Conservation (phyloP, 2,113 vertebrate genomes). For the Capreolus pygargus region DNA sequence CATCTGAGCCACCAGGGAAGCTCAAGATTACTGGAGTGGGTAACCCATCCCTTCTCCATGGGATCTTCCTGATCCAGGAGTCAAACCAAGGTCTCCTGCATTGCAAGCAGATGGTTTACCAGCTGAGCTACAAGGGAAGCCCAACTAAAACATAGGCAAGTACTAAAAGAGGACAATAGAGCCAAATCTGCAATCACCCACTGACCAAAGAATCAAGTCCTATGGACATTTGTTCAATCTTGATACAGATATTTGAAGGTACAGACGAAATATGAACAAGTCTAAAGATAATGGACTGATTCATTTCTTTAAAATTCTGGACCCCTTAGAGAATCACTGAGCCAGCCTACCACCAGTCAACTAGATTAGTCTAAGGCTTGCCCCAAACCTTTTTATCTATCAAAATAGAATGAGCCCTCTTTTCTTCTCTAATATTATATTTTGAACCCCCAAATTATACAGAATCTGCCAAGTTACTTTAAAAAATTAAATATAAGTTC, state of each 20-base stretch:
- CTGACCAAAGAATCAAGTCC: neutral
- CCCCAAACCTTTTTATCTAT: neutral
- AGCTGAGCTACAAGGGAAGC: neutral
- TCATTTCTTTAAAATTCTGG: neutral
- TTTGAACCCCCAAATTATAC: neutral
- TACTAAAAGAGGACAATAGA: neutral
- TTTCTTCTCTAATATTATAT: neutral
- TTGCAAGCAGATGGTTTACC: neutral
- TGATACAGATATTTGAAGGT: neutral
- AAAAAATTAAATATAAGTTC: neutral
- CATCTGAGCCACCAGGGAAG: neutral
- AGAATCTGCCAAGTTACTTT: neutral
- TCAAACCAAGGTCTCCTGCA: neutral
- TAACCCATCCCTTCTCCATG: neutral
- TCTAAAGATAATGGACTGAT: neutral
- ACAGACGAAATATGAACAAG: neutral
- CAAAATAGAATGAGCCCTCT: neutral
- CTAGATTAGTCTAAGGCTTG: neutral
- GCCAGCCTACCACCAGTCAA: neutral
- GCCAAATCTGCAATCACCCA: neutral
- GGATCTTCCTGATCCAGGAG: neutral
- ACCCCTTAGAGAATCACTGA: neutral
- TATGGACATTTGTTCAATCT: neutral
- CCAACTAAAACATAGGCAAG: neutral
- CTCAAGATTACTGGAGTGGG: neutral